Conservation (phyloP, 1,140 invertebrate species). For the Nephila pilipes region DNA sequence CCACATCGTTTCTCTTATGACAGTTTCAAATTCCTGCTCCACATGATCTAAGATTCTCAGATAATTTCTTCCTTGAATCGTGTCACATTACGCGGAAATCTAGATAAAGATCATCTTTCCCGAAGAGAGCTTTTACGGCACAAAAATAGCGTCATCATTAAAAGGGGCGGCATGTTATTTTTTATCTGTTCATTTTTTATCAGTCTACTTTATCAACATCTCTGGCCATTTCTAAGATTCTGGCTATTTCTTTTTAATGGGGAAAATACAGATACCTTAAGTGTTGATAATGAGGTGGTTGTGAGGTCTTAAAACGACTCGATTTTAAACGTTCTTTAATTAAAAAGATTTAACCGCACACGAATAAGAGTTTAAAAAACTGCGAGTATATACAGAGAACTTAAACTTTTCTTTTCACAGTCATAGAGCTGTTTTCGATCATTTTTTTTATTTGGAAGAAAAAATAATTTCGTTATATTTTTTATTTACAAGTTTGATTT, state of each 20-base stretch:
- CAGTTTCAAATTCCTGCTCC: neutral
- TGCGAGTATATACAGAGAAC: no score
- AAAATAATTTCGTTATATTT: no score
- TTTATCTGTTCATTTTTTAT: neutral
- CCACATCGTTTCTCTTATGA: neutral
- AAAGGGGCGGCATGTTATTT: neutral
- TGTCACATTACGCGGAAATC: neutral
- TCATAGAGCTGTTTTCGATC: no score
- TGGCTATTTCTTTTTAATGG: neutral
- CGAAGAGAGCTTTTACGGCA: neutral
- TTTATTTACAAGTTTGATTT: no score
- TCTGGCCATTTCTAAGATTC: neutral
- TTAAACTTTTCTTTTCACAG: no score
- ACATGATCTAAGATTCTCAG: neutral
- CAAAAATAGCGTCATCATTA: slow-evolving; percentile 3
- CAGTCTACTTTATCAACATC: neutral
- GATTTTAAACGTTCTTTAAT: no score
- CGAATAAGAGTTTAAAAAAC: no score
- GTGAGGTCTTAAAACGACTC: no score
- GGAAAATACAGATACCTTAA: neutral
- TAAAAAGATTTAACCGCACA: no score
- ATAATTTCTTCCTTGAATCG: neutral
- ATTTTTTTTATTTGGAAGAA: no score
- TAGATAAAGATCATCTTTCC: neutral
- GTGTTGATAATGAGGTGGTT: neutral